phyloP scores from a whole-genome alignment of 2,888 invertebrate genomes.

The Malthinus flaveolus region DNA sequence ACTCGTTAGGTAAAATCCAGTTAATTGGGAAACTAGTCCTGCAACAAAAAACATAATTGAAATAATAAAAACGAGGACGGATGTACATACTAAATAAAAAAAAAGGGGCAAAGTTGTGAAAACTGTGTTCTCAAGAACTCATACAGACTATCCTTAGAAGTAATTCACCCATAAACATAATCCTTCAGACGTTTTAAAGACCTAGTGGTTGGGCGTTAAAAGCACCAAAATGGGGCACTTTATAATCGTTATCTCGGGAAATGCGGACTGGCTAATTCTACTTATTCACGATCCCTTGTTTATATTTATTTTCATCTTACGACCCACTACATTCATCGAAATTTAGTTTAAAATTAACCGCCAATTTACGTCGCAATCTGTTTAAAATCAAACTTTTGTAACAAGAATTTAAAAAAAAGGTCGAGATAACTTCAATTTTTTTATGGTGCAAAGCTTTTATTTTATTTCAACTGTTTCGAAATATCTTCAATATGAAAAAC shows the following conservation, averaged over 20 bases:
- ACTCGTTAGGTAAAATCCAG: constrained; percentile 21
- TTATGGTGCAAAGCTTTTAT: too few relatives aligned
- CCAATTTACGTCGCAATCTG: too few relatives aligned
- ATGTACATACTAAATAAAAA: constrained; percentile 1
- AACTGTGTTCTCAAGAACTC: constrained; percentile 7
- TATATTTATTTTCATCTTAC: constrained; percentile 17
- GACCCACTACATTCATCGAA: constrained; percentile 9
- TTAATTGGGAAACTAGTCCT: constrained; percentile 22
- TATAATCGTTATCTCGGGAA: constrained; percentile 23
- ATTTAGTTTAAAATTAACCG: neutral
- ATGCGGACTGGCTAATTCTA: constrained; percentile 20
- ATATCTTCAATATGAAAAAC: too few relatives aligned
- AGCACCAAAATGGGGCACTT: constrained; percentile 21
- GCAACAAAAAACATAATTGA: constrained; percentile 17
- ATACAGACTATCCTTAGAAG: constrained; percentile 7
- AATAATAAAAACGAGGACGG: constrained; percentile 2
- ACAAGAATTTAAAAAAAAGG: too few relatives aligned
- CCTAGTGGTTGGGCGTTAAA: constrained; percentile 20
- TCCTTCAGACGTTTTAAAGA: constrained; percentile 23
- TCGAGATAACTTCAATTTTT: too few relatives aligned
- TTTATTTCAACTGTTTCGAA: too few relatives aligned
- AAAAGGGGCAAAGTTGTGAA: neutral
- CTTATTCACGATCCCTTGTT: constrained; percentile 19
- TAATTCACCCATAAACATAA: constrained; percentile 22
- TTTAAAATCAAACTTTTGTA: too few relatives aligned